Percentiles rank a stretch among this genome's conserved stretches.
Conservation (phyloP, 2,797 vertebrate species). For the Coregonus sp. region DNA sequence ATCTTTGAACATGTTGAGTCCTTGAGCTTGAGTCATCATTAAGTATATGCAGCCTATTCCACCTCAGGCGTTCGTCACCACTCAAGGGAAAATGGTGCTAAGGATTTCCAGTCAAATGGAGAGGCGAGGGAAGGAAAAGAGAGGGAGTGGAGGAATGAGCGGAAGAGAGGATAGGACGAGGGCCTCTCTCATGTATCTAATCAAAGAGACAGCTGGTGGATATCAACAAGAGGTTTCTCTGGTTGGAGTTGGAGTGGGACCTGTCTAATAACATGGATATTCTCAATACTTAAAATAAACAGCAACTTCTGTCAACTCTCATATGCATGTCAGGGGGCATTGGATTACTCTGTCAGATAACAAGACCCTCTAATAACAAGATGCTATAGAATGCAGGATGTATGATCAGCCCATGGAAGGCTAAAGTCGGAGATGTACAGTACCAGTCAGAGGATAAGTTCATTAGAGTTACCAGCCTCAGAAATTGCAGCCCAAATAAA, state of each 20-base stretch:
- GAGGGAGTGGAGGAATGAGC: neutral
- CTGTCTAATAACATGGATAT: constrained; percentile 7
- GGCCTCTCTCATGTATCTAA: constrained; percentile 28
- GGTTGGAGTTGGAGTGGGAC: constrained; percentile 27
- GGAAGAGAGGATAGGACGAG: neutral
- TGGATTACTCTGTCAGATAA: neutral
- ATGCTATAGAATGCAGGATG: too few relatives aligned
- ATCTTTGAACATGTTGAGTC: neutral
- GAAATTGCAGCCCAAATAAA: too few relatives aligned
- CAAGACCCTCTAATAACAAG: too few relatives aligned
- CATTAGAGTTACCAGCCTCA: too few relatives aligned
- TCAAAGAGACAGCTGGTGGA: constrained; percentile 28
- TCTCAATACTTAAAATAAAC: constrained; percentile 36
- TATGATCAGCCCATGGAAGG: too few relatives aligned
- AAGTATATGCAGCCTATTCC: neutral
- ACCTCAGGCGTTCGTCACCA: neutral
- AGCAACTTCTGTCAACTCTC: constrained; percentile 22
- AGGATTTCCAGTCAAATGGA: neutral
- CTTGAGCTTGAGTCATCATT: neutral
- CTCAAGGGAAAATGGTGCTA: neutral
- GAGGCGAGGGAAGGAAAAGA: neutral
- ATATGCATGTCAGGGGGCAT: neutral
- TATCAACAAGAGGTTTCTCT: constrained; percentile 24
- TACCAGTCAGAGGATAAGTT: too few relatives aligned
- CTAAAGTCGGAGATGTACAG: too few relatives aligned